Evolutionary conservation across 2,888 invertebrate species (phyloP), one percentile per base, ranked within the genome.

Genomic region (Hyppa rectilinea): DNA sequence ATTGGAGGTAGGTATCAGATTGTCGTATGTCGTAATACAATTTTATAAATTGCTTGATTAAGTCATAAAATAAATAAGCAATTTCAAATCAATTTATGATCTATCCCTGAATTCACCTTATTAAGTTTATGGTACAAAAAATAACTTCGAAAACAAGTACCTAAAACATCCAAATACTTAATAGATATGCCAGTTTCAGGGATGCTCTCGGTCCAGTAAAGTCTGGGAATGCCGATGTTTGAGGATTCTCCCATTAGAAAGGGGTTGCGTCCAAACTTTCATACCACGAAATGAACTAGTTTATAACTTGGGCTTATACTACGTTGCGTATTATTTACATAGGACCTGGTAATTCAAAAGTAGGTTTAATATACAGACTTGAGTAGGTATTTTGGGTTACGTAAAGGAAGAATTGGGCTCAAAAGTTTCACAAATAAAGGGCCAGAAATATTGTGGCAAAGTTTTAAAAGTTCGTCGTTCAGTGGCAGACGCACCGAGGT

Each of bases 181-280:
- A 55, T 75, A 75, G 45, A 45, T 31, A 60, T 62, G 47, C 43
- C 62, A 62, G 70, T 59, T 76, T 43, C 52, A 70, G 70, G 40
- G 50, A 58, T 12, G 34, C 26, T 43, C 36, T 55, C 31, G 45
- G 36, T 43, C 14, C 52, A 34, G 36, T 1, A 14, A 43, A 40
- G 55, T 47, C 62, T 70, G 40, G 26, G 58, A 76, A 75, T 76
- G 56, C 36, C 29, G 26, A 58, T 58, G 47, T 62, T 52, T 29
- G 58, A 76, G 50, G 65, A 50, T 59, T 62, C 52, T 58, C 36
- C 23, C 34, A 34, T 50, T 52, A 58, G 34, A 56, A 17, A n/a
- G n/a, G n/a, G 52, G 47, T 49, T 55, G 29, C 12, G 17, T 49
- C 3, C 47, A 2, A 61, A 76, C 55, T 70, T 75, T 52, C 66